Conservation (phyloP, 2,888 invertebrate genomes). For the Helicoverpa assulta region DNA sequence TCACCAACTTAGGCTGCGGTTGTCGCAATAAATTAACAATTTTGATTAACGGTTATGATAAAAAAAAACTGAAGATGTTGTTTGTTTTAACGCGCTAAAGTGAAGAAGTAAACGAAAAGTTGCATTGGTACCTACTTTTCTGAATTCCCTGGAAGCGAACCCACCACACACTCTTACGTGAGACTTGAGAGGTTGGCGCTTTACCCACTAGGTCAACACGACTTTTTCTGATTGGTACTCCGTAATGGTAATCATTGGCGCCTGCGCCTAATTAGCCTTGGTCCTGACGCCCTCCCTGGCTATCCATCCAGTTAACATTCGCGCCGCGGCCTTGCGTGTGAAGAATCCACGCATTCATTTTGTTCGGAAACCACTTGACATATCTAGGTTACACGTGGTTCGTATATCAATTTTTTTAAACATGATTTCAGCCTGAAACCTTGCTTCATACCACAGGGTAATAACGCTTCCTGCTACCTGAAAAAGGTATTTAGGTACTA, state of each 20-base stretch:
- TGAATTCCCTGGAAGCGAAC: too few relatives aligned
- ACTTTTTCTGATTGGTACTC: too few relatives aligned
- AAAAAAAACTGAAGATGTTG: too few relatives aligned
- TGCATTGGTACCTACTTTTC: too few relatives aligned
- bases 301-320: constrained; percentile 71
- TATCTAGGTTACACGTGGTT: constrained; percentile 67
- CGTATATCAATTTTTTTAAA: constrained; percentile 17
- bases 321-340: constrained; percentile 76
- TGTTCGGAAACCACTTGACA: constrained; percentile 72
- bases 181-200: too few relatives aligned
- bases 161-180: too few relatives aligned
- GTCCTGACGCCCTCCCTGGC: constrained; percentile 62
- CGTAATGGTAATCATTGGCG: not conserved
- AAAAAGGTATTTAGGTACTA: not conserved
- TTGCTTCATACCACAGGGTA: constrained; percentile 8
- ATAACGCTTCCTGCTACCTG: constrained; percentile 6
- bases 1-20: constrained; percentile 3
- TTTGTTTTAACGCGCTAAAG: too few relatives aligned
- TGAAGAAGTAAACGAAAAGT: too few relatives aligned
- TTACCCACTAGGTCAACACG: too few relatives aligned
- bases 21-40: constrained; percentile 29
- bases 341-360: constrained; percentile 80
- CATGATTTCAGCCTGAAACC: constrained; percentile 16
- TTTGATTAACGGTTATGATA: not conserved
- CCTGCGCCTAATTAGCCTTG: constrained; percentile 34